Conservation (phyloP, 2,888 invertebrate species). For the Acleris literana region DNA sequence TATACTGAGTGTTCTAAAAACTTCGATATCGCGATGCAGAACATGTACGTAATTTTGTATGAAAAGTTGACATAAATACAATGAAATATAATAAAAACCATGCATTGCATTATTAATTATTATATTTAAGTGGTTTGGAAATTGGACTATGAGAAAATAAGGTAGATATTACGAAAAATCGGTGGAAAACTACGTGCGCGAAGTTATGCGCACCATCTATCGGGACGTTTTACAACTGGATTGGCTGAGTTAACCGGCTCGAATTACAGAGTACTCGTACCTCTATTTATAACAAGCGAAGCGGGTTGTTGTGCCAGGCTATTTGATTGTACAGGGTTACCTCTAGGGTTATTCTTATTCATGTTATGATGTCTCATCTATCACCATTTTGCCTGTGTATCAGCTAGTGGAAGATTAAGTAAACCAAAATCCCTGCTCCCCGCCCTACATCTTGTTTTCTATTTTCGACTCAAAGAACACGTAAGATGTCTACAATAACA, state of each 20-base stretch:
- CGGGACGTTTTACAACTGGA: not conserved
- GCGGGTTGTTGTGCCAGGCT: no score
- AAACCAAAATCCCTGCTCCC: no score
- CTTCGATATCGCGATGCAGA: constrained; percentile 59
- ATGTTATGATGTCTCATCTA: no score
- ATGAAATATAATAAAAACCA: no score
- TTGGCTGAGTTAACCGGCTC: not conserved
- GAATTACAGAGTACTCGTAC: not conserved
- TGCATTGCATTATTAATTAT: not conserved
- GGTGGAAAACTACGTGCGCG: not conserved
- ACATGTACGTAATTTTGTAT: constrained; percentile 37
- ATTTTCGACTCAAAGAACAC: no score
- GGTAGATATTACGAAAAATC: constrained; percentile 5
- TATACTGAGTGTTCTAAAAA: constrained; percentile 53
- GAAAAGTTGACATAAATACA: constrained; percentile 9
- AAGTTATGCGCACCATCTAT: constrained; percentile 55
- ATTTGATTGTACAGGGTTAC: no score
- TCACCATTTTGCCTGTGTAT: no score
- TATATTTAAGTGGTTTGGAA: not conserved
- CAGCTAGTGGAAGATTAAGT: no score
- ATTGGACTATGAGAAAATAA: not conserved
- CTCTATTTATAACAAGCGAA: not conserved
- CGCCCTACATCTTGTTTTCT: no score
- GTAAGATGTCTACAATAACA: no score
- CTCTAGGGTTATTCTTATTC: no score